Base-by-base conservation (phyloP, 2,797 vertebrate species). In the Gallirallus australis region DNA sequence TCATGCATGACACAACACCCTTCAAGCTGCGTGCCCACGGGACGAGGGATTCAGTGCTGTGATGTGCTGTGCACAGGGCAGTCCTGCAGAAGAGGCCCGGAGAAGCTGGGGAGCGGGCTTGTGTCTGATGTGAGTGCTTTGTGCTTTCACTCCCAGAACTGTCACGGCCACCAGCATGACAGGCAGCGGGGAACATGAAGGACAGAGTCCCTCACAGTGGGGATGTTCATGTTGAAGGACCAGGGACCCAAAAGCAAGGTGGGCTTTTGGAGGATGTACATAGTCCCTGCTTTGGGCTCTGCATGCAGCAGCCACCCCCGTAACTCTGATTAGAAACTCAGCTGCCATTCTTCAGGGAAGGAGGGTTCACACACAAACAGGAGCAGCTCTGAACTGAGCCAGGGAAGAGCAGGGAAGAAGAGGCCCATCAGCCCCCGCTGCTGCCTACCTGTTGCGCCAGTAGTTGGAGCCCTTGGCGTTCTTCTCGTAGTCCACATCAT, bases 391-490 rank as follows among this genome's bases (percentile, higher is more conserved):
- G 31, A 88, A 3, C 31, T 2, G 2, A 71, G 59, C 61, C 21
- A 6, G 1, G 2, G 54, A 45, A 25, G 17, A 1, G 0, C 50
- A 59, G 42, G 66, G 21, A 53, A 42, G 6, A 31, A 35, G 14
- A 3, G 0, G 54, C 24, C 0, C 5, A 8, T 47, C 1, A 23
- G 47, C 27, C 52, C 61, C 7, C 5, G 1, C 33, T 4, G 1
- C 3, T 28, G 5, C 6, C 1, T 98, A 99, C 99, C 99, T 99
- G 97, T 99, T 99, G 95, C 99, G 99, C 99, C 99, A 99, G 97
- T 99, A 99, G 98, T 99, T 99, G 64, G 99, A 99, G 35, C 99
- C 99, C 92, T 99, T 99, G 3, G 99, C 98, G 31, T 99, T 99
- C 97, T 99, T 99, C 52, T 99, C 99, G 9, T 99, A 99, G 94